Percentiles rank a stretch among this genome's conserved stretches.
Evolutionary conservation across 2,888 invertebrate genomes (phyloP).

Genomic region (Podabrus alpinus): DNA sequence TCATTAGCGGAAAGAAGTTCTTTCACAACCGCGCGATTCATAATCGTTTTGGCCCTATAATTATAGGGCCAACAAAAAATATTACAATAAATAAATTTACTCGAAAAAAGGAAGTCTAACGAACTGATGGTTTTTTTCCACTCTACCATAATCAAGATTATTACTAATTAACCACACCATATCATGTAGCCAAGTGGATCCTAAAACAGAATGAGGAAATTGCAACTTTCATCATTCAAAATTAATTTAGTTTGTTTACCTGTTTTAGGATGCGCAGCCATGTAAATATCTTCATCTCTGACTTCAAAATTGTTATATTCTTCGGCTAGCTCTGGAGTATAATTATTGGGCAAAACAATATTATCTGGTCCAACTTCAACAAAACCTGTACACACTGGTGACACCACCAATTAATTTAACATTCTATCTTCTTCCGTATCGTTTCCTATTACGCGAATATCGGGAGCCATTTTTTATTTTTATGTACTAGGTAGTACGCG

Average conservation of each 20-base stretch:
- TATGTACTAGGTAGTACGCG: no score
- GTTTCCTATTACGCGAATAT: neutral
- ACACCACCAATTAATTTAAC: neutral
- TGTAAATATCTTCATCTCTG: slow-evolving; percentile 59
- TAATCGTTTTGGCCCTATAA: neutral
- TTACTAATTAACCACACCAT: slow-evolving; percentile 72
- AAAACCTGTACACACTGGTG: neutral
- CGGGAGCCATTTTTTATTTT: neutral
- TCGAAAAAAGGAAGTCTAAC: slow-evolving; percentile 73
- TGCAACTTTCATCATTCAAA: neutral
- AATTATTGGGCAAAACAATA: neutral
- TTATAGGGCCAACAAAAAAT: neutral
- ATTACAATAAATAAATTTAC: slow-evolving; percentile 51
- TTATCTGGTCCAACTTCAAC: no score
- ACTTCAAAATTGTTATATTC: slow-evolving; percentile 56
- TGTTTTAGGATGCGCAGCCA: slow-evolving; percentile 61
- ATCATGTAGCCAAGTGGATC: slow-evolving; percentile 80
- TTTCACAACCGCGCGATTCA: no score
- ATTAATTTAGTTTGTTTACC: slow-evolving; percentile 48
- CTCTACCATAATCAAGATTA: slow-evolving; percentile 63
- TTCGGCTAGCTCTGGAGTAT: slow-evolving; percentile 36
- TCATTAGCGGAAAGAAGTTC: neutral
- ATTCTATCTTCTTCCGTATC: neutral
- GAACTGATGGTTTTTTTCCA: slow-evolving; percentile 58
- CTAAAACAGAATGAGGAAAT: slow-evolving; percentile 53